Evolutionary conservation across 1,140 invertebrate species (phyloP).

Genomic region (Cherax destructor): DNA sequence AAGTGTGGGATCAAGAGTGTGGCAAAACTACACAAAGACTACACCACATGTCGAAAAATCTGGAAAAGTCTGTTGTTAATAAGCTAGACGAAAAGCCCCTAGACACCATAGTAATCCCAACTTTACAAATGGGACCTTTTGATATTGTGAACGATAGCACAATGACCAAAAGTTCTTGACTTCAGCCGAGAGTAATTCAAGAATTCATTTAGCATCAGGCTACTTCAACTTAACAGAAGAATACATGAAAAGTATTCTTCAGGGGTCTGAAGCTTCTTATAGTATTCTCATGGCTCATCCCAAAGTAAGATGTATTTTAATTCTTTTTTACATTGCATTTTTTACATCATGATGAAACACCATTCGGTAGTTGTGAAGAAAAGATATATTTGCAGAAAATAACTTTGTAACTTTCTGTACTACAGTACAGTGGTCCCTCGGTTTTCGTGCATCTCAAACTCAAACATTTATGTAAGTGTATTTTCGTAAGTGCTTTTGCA

Average conservation of each 20-base stretch:
- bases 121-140: constrained; percentile 96
- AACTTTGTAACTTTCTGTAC: no score
- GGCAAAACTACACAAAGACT: constrained; percentile 29
- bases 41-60: neutral
- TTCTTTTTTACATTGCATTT: neutral
- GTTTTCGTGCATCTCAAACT: no score
- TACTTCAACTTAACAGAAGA: constrained; percentile 97
- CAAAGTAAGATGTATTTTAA: constrained; percentile 76
- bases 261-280: constrained; percentile 83
- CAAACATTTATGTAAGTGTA: no score
- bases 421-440: no score
- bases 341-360: no score
- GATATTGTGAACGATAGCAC: constrained; percentile 88
- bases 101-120: constrained; percentile 94
- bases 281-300: constrained; percentile 96
- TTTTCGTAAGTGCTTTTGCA: no score
- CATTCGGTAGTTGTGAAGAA: no score
- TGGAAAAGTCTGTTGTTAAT: neutral
- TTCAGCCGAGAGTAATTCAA: constrained; percentile 70
- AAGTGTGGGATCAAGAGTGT: constrained; percentile 50
- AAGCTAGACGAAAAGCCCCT: constrained; percentile 12
- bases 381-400: no score
- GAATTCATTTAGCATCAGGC: constrained; percentile 90
- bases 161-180: constrained; percentile 84
- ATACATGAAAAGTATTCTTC: constrained; percentile 88